Percentiles rank a stretch among this genome's conserved stretches.
These are phyloP conservation scores for Morus bassanus DNA, from an alignment of 2,797 vertebrate species.

Conservation along the genomic window DNA sequence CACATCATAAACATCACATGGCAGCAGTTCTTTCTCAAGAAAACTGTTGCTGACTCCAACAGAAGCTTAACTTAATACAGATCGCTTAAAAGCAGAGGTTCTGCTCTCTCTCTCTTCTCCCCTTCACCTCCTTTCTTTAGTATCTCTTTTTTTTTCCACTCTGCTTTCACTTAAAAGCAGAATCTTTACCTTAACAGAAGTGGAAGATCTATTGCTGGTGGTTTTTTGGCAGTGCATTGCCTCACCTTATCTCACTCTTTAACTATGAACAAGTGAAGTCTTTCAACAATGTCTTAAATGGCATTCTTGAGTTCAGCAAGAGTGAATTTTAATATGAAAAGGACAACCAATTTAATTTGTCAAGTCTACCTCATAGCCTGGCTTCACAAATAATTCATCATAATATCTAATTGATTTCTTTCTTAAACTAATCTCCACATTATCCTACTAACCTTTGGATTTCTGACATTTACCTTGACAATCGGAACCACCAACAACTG, in stretches of 20 bases:
- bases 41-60: background rate
- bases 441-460: background rate
- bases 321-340: background rate
- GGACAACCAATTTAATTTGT: background rate
- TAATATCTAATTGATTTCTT: background rate
- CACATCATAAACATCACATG: background rate
- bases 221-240: background rate
- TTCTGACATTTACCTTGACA: background rate
- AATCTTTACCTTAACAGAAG: background rate
- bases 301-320: background rate
- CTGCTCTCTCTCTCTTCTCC: background rate
- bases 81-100: background rate
- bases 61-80: background rate
- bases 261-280: background rate
- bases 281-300: background rate
- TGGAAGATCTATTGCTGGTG: background rate
- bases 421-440: background rate
- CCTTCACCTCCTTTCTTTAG: background rate
- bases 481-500: background rate
- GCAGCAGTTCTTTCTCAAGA: background rate
- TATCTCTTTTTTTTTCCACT: too few species aligned
- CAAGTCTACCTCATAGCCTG: background rate
- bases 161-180: background rate
- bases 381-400: conserved; percentile 10
- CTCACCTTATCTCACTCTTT: background rate